Evolutionary conservation across 2,797 vertebrate genomes (phyloP), one percentile per base, ranked within the genome.

Genomic region (Hyperoplus lanceolatus): DNA sequence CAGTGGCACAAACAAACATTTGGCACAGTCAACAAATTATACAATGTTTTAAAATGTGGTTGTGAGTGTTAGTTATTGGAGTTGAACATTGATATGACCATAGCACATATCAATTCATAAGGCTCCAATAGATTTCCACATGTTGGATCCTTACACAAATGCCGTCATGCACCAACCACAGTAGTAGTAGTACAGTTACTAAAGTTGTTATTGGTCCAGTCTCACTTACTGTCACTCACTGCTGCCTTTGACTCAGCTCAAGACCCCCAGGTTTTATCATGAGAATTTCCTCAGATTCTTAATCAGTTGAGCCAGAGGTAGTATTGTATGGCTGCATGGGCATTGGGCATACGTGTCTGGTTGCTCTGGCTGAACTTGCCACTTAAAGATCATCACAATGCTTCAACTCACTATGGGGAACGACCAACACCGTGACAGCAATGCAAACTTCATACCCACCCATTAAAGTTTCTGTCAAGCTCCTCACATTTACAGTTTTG

Each of bases 281-380:
- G 11, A 74, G 21, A 62, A 63, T 62, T 64, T 77, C 53, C 77
- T 48, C 50, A 62, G 49, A 43, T 29, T 46, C 16, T 49, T 60
- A 50, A 6, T 73, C 39, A 11, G 70, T 50, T 67, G 16, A 77
- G 55, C 51, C 45, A n/a, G 45, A n/a, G 53, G 51, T 56, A 29
- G 29, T 29, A 29, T 29, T 29, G 29, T 29, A 62, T 62, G 71
- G 50, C 49, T 73, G 51, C 12, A 2, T 65, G 73, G 77, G 75
- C 29, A 29, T 29, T 29, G 29, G 29, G 29, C 29, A 82, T 82
- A 81, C 73, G 58, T 49, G 56, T 71, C 63, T 41, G 46, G 55
- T 58, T 36, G 51, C 43, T 29, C 15, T 69, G 68, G 42, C 45
- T 79, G 77, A 73, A 70, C 71, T 69, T 62, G 62, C 50, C 76